Percentiles rank a stretch among this genome's conserved stretches.
Evolutionary conservation across 2,113 vertebrate species (phyloP).

Genomic region (Bubalus kerabau): DNA sequence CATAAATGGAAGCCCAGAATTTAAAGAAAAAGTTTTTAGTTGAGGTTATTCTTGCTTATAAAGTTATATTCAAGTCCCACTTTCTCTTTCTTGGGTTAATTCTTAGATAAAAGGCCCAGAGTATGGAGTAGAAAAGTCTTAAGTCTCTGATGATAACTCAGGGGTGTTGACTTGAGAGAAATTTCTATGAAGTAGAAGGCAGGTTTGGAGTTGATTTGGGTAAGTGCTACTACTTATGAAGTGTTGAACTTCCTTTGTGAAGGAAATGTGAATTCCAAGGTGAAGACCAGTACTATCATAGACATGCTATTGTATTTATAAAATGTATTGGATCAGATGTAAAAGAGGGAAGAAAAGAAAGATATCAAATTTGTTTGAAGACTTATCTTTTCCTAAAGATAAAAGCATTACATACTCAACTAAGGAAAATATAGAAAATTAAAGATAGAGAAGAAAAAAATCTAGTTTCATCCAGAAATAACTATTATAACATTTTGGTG

Average conservation of each 20-base stretch:
- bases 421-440: neutral
- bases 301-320: neutral
- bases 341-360: neutral
- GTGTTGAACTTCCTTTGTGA: neutral
- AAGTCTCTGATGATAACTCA: neutral
- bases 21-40: neutral
- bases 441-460: neutral
- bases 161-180: neutral
- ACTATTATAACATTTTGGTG: neutral
- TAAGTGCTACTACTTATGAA: neutral
- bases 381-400: neutral
- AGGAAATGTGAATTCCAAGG: neutral
- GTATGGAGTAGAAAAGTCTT: neutral
- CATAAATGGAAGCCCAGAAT: neutral
- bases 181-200: neutral
- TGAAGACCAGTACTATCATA: neutral
- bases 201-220: constrained; percentile 6
- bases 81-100: neutral
- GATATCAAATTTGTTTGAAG: neutral
- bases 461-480: neutral
- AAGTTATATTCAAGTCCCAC: neutral
- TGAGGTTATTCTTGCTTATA: neutral
- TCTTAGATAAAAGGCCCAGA: neutral
- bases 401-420: neutral
- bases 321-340: neutral